Evolutionary conservation across 53 echinoderm and acorn worm species (phyloP), one percentile per base, ranked within the genome.

Genomic region (Luidia sarsii): DNA sequence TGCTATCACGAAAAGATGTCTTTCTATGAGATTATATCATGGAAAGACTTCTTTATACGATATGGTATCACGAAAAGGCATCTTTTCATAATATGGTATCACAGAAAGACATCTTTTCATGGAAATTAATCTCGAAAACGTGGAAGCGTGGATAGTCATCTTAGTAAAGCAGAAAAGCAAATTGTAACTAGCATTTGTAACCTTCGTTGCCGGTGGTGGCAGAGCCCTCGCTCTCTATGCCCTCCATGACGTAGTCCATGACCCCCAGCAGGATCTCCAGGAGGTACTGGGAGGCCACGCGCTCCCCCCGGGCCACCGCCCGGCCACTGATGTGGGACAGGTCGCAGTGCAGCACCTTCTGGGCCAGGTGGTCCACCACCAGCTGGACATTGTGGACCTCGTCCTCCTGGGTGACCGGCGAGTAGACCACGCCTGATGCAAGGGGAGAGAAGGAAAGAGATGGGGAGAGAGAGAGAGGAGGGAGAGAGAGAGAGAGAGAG

Each of bases 241-340:
- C 87, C 49, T 92, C 95, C 95, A 92, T 92, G 61, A 95, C 55
- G 60, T 87, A 92, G 33, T 92, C 89, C 59, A 92, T 66, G 49
- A 95, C 80, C 6, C 89, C 95, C 4, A 83, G 85, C 41, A 92
- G 80, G 9, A 95, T 95, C 82, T 95, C 95, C 57, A 95, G 57
- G 35, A 95, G 79, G 57, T 95, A 89, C 51, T 82, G 89, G 35
- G 90, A 48, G 51, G 84, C 81, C 35, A 80, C 63, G 16, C 57
- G 30, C 39, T 92, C 85, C 32, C 95, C 88, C 24, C 87, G 88
- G 5, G 85, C 79, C 19, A 95, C 48, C 0, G 90, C 90, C 23
- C 70, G 61, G 7, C 95, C 95, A 18, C 85, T 87, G 87, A 95
- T 95, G 81, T 95, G 95, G 10, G 87, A 87, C 22, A 95, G 87